phyloP scores from a whole-genome alignment of 2,888 invertebrate species.

The Rhorus exstirpatorius region DNA sequence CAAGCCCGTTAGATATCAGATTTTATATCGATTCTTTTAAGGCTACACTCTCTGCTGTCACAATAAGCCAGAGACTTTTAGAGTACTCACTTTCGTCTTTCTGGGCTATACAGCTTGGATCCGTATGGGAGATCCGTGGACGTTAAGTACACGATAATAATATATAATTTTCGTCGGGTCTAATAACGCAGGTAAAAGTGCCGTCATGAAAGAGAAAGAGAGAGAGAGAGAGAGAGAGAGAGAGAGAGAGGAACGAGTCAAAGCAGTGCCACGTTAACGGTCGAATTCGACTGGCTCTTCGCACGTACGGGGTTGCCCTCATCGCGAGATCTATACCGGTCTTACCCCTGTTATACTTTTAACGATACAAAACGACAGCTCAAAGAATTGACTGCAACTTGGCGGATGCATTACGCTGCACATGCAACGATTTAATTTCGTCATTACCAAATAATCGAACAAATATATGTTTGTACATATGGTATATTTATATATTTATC shows the following conservation, averaged over 20 bases:
- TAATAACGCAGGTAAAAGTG: constrained; percentile 68
- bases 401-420: too few species aligned
- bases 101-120: constrained; percentile 20
- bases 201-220: constrained; percentile 45
- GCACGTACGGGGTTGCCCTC: too few species aligned
- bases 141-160: constrained; percentile 72
- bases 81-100: constrained; percentile 1
- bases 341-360: too few species aligned
- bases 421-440: too few species aligned
- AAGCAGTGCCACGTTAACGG: neutral
- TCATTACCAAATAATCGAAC: too few species aligned
- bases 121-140: constrained; percentile 52
- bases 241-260: neutral
- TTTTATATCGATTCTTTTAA: too few species aligned
- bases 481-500: too few species aligned
- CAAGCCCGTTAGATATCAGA: too few species aligned
- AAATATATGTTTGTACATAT: too few species aligned
- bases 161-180: constrained; percentile 69
- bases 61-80: neutral
- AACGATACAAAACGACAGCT: too few species aligned
- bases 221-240: neutral
- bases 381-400: too few species aligned
- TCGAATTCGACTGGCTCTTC: neutral
- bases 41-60: constrained; percentile 18
- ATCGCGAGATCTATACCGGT: too few species aligned